phyloP scores from a whole-genome alignment of 2,888 invertebrate species.

The Charanyca ferruginea region DNA sequence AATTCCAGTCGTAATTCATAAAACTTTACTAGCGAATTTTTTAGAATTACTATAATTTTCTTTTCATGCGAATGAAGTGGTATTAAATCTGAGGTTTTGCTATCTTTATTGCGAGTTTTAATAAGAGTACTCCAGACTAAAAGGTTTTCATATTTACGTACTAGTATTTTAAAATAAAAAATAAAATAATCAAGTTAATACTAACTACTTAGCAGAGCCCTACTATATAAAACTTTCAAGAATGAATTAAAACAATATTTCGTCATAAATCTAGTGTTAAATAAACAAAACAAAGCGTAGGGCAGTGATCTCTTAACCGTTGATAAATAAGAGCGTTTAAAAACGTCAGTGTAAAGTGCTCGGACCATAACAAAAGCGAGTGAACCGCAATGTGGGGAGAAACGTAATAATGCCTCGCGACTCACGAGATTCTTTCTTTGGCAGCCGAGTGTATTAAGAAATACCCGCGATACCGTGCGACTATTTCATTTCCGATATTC shows the following conservation, averaged over 20 bases:
- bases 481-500: conserved; percentile 72
- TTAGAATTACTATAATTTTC: conserved; percentile 19
- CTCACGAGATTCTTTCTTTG: conserved; percentile 73
- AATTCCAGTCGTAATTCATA: conserved; percentile 55
- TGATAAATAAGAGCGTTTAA: conserved; percentile 57
- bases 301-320: conserved; percentile 52
- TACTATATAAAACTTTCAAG: neutral
- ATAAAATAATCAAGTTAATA: neutral
- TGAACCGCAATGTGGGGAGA: conserved; percentile 62
- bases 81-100: neutral
- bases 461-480: conserved; percentile 70
- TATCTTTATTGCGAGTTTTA: conserved; percentile 10
- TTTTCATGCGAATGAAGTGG: conserved; percentile 22
- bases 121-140: conserved; percentile 10
- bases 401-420: conserved; percentile 72
- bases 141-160: conserved; percentile 1
- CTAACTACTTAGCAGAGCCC: neutral
- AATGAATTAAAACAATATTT: conserved; percentile 8
- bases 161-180: conserved; percentile 4
- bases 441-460: conserved; percentile 75
- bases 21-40: conserved; percentile 48
- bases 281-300: conserved; percentile 38
- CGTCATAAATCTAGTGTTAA: conserved; percentile 17
- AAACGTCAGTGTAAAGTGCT: conserved; percentile 59
- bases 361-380: conserved; percentile 66